phyloP scores from a whole-genome alignment of 2,113 vertebrate species.

The Oncorhynchus nerka region DNA sequence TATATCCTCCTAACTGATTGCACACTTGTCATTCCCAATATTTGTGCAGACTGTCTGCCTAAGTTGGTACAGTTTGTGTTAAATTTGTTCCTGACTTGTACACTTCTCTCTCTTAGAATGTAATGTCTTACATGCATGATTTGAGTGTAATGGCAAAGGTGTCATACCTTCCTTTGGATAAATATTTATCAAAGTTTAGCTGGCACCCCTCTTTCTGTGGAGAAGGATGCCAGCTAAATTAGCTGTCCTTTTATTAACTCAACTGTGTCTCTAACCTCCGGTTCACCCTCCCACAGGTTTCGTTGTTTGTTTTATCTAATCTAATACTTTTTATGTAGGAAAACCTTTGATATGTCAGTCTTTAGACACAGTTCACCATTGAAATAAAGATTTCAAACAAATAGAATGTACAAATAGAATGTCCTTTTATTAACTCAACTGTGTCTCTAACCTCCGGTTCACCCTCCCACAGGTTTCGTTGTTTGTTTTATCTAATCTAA shows the following conservation, averaged over 20 bases:
- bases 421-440: constrained; percentile 5
- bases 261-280: constrained; percentile 17
- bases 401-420: constrained; percentile 37
- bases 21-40: neutral
- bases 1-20: neutral
- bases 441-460: constrained; percentile 16
- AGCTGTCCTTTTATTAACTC: constrained; percentile 9
- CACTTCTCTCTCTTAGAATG: constrained; percentile 5
- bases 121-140: constrained; percentile 17
- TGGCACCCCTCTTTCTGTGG: constrained; percentile 25
- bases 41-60: neutral
- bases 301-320: too few relatives aligned
- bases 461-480: too few relatives aligned
- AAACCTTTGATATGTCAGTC: constrained; percentile 47
- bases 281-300: too few relatives aligned
- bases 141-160: constrained; percentile 8
- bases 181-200: constrained; percentile 4
- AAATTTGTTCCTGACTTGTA: constrained; percentile 24
- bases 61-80: constrained; percentile 44
- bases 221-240: neutral
- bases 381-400: constrained; percentile 59
- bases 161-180: constrained; percentile 4
- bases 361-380: constrained; percentile 38
- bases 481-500: too few relatives aligned
- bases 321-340: constrained; percentile 10